These are phyloP conservation scores for Crematogaster levior DNA, from an alignment of 2,888 invertebrate genomes.

Conservation along the genomic window DNA sequence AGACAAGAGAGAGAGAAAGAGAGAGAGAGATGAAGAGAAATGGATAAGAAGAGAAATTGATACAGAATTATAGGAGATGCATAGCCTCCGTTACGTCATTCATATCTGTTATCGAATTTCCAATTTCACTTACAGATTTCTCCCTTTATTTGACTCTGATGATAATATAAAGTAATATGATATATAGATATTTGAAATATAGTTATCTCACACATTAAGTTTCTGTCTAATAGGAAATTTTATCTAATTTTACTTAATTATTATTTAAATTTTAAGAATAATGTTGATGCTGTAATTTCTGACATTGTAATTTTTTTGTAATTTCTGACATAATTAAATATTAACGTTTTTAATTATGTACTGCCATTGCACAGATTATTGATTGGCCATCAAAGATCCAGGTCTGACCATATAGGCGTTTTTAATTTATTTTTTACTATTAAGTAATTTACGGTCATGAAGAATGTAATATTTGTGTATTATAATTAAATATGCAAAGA, in stretches of 20 bases:
- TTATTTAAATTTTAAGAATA: constrained; percentile 6
- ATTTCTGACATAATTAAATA: neutral
- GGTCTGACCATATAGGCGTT: too few species aligned
- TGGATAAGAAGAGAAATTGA: too few species aligned
- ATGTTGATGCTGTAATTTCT: neutral
- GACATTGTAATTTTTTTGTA: too few species aligned
- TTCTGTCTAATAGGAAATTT: neutral
- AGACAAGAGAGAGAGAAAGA: constrained; percentile 59
- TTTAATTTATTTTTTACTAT: too few species aligned
- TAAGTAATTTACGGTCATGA: too few species aligned
- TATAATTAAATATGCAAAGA: too few species aligned
- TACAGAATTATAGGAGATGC: constrained; percentile 76
- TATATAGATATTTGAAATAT: neutral
- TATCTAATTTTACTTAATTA: neutral
- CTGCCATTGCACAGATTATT: too few species aligned
- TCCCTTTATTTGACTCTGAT: constrained; percentile 11
- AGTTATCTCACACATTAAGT: neutral
- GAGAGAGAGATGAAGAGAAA: too few species aligned
- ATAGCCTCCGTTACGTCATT: constrained; percentile 62
- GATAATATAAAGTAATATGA: neutral
- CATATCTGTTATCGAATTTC: constrained; percentile 71
- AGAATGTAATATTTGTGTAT: too few species aligned
- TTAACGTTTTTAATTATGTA: too few species aligned
- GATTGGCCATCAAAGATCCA: too few species aligned
- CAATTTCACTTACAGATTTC: constrained; percentile 37